Conservation (phyloP, 2,113 vertebrate genomes). For the Cygnus atratus region DNA sequence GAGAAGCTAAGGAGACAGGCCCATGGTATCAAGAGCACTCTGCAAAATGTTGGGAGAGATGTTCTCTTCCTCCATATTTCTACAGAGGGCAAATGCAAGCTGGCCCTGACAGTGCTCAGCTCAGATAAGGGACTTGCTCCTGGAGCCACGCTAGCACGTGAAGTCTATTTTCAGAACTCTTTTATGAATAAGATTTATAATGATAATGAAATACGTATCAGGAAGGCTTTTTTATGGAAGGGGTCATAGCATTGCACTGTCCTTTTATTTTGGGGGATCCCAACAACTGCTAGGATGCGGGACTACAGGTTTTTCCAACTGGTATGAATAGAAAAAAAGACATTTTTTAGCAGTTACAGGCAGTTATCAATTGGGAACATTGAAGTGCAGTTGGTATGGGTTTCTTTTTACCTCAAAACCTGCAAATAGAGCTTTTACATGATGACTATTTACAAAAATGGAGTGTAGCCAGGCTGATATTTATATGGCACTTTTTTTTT, state of each 20-base stretch:
- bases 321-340: not conserved
- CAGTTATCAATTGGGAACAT: not conserved
- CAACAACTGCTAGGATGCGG: not conserved
- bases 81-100: not conserved
- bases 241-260: no score
- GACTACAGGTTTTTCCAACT: not conserved
- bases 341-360: not conserved
- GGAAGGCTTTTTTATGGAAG: not conserved
- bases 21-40: not conserved
- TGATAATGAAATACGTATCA: not conserved
- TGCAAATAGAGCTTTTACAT: not conserved
- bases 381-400: not conserved
- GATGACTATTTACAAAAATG: not conserved
- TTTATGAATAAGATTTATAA: not conserved
- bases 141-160: not conserved
- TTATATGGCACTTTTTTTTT: not conserved
- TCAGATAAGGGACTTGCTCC: not conserved
- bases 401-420: not conserved
- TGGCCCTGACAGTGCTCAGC: not conserved
- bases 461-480: not conserved
- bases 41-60: accelerated
- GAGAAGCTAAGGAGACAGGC: not conserved
- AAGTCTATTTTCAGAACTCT: not conserved
- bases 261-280: not conserved
- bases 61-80: not conserved